Conservation (phyloP, 2,888 invertebrate genomes). For the Hesperia comma region DNA sequence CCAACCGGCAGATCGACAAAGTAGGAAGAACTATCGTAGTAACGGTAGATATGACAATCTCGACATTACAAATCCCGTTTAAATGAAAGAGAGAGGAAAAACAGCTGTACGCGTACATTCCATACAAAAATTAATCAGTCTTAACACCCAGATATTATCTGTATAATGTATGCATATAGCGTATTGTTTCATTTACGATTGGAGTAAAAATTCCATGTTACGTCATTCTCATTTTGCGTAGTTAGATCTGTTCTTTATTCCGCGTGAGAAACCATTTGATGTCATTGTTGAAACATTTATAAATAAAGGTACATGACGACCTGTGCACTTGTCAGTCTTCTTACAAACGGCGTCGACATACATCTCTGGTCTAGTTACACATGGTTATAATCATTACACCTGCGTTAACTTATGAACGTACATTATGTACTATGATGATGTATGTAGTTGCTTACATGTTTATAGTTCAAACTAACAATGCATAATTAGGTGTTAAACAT, state of each 20-base stretch:
- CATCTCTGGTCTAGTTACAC: neutral
- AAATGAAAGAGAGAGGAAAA: too few species aligned
- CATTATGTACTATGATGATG: neutral
- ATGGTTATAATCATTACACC: neutral
- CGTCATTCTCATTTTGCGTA: slow-evolving; percentile 1
- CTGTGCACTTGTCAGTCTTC: slow-evolving; percentile 18
- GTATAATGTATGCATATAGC: neutral
- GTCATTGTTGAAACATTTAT: slow-evolving; percentile 7
- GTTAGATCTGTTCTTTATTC: slow-evolving; percentile 1
- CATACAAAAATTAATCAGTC: too few species aligned
- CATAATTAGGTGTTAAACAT: too few species aligned
- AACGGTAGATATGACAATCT: too few species aligned
- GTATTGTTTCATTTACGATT: neutral
- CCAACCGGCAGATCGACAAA: too few species aligned
- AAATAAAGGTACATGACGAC: slow-evolving; percentile 7
- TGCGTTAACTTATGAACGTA: neutral
- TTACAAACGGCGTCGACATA: neutral
- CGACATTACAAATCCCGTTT: neutral
- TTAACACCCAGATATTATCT: neutral
- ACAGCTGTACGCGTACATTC: too few species aligned
- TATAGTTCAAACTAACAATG: too few species aligned
- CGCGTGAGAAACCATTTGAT: slow-evolving; percentile 7
- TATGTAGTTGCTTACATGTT: too few species aligned
- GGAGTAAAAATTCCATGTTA: slow-evolving; percentile 9
- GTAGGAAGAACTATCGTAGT: too few species aligned